Evolutionary conservation across 2,888 invertebrate species (phyloP).

Genomic region (Orgyia antiqua): DNA sequence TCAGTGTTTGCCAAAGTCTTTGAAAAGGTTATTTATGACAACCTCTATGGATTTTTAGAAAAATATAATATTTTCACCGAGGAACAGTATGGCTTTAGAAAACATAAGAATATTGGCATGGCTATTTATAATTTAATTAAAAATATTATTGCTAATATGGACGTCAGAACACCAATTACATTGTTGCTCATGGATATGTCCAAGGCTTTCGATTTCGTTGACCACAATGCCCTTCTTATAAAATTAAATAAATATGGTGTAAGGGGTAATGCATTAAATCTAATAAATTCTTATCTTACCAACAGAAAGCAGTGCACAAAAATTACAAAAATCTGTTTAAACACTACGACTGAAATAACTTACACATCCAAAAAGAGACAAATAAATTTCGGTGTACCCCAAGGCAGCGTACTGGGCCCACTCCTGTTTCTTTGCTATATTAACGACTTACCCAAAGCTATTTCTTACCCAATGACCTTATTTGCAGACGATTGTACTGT

Average conservation of each 20-base stretch:
- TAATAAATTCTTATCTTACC: not conserved
- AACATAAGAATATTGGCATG: conserved; percentile 1
- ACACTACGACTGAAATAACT: not conserved
- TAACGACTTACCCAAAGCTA: not conserved
- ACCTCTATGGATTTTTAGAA: not conserved
- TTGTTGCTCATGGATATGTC: not conserved
- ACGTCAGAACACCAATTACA: not conserved
- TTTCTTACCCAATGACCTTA: not conserved
- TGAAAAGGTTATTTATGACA: conserved; percentile 1
- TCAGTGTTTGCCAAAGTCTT: not conserved
- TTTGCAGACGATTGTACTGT: not conserved
- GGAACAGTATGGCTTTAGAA: conserved; percentile 2
- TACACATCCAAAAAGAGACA: not conserved
- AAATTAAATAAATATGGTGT: not conserved
- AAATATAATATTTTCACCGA: not conserved
- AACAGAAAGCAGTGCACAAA: not conserved
- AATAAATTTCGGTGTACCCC: not conserved
- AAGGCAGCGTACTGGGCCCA: not conserved
- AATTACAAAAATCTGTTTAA: not conserved
- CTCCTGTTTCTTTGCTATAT: not conserved
- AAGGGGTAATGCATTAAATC: not conserved
- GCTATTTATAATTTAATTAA: conserved; percentile 1
- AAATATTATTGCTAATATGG: conserved; percentile 1
- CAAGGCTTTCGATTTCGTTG: not conserved
- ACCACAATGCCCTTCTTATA: not conserved